Evolutionary conservation across 2,888 invertebrate species (phyloP).

Genomic region (Julus scandinavius): DNA sequence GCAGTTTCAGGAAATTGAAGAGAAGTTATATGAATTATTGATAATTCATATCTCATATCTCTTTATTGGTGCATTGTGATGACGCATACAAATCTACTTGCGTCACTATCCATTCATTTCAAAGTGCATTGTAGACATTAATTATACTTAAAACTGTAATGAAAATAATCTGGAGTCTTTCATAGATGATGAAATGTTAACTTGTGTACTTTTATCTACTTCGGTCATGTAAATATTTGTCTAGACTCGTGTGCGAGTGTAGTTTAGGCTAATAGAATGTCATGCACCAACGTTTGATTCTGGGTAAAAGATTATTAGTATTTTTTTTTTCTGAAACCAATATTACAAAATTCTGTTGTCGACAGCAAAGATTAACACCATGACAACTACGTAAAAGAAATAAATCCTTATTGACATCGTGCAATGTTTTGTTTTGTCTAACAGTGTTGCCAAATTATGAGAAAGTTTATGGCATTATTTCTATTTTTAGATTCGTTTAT

Average conservation of each 20-base stretch:
- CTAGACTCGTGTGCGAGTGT: neutral
- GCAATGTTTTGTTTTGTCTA: slow-evolving; percentile 13
- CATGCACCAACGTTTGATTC: neutral
- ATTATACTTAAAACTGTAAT: neutral
- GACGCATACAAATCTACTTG: neutral
- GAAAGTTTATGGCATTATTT: neutral
- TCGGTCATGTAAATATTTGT: neutral
- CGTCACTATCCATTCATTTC: neutral
- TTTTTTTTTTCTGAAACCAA: neutral
- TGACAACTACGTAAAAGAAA: neutral
- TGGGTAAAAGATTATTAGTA: neutral
- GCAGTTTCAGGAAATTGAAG: neutral
- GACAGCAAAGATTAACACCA: neutral
- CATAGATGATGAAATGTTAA: neutral
- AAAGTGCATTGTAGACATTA: neutral
- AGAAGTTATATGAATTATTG: neutral
- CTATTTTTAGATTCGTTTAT: slow-evolving; percentile 11
- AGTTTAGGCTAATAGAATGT: neutral
- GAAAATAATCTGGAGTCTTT: neutral
- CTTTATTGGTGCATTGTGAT: neutral
- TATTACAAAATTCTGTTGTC: neutral
- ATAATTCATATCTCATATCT: neutral
- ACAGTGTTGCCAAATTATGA: neutral
- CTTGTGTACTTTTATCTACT: neutral
- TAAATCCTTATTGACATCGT: slow-evolving; percentile 9